These are phyloP conservation scores for Puntigrus tetrazona DNA, from an alignment of 2,113 vertebrate species.

Conservation along the genomic window DNA sequence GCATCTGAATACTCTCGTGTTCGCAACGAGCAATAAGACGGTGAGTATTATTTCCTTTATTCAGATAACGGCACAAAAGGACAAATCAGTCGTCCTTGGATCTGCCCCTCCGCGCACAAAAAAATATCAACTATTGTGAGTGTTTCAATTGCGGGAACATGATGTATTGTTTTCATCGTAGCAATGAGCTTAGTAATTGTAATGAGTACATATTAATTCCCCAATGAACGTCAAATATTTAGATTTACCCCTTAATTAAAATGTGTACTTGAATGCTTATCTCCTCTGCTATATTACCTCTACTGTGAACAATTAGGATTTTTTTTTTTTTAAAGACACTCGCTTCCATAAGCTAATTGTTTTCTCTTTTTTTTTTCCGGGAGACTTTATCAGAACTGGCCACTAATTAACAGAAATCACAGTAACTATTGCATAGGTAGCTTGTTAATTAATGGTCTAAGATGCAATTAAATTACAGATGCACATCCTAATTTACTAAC, in stretches of 20 bases:
- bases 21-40: background rate
- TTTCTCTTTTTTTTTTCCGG: conserved; percentile 77
- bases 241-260: conserved; percentile 77
- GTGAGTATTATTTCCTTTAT: conserved; percentile 17
- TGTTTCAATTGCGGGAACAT: conserved; percentile 71
- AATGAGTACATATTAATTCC: conserved; percentile 79
- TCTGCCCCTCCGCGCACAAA: conserved; percentile 37
- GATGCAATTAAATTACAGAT: conserved; percentile 85
- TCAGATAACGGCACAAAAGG: conserved; percentile 22
- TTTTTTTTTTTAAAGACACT: conserved; percentile 66
- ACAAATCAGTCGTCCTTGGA: conserved; percentile 31
- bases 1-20: conserved; percentile 16
- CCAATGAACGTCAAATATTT: conserved; percentile 75
- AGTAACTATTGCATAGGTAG: conserved; percentile 81
- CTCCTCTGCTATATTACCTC: conserved; percentile 76
- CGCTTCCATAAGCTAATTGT: conserved; percentile 78
- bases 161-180: conserved; percentile 78
- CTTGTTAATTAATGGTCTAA: conserved; percentile 82
- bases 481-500: conserved; percentile 79
- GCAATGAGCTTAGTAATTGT: conserved; percentile 76
- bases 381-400: conserved; percentile 77
- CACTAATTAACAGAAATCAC: conserved; percentile 82
- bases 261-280: conserved; percentile 76
- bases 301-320: conserved; percentile 73
- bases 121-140: conserved; percentile 54